Percentiles rank a stretch among this genome's conserved stretches.
Evolutionary conservation across 2,797 vertebrate species (phyloP).

Genomic region (Characodon lateralis): DNA sequence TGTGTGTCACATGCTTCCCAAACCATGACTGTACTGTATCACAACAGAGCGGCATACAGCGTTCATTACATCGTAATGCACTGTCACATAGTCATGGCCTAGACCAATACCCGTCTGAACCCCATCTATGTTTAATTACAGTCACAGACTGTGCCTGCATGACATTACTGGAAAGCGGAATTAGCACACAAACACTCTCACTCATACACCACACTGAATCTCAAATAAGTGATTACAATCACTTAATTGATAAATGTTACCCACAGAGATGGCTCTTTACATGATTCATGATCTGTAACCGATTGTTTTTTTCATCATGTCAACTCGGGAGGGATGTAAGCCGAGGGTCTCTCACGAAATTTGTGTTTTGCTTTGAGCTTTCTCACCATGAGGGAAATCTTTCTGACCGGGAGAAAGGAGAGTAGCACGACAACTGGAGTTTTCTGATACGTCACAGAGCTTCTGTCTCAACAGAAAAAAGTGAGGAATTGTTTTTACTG

Average conservation of each 20-base stretch:
- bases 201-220: slow-evolving; percentile 79
- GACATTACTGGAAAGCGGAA: slow-evolving; percentile 80
- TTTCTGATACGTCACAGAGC: slow-evolving; percentile 61
- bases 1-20: slow-evolving; percentile 73
- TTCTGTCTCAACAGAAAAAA: slow-evolving; percentile 62
- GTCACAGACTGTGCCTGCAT: slow-evolving; percentile 73
- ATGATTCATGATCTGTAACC: slow-evolving; percentile 79
- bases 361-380: slow-evolving; percentile 46
- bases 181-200: slow-evolving; percentile 79
- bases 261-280: slow-evolving; percentile 64
- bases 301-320: slow-evolving; percentile 57
- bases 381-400: slow-evolving; percentile 78
- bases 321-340: slow-evolving; percentile 75
- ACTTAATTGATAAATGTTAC: slow-evolving; percentile 78
- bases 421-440: slow-evolving; percentile 51
- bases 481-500: slow-evolving; percentile 49
- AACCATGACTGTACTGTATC: slow-evolving; percentile 35
- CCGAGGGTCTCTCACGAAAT: slow-evolving; percentile 65
- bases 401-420: slow-evolving; percentile 78
- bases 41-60: slow-evolving; percentile 41
- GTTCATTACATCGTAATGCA: slow-evolving; percentile 59
- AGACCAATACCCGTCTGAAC: slow-evolving; percentile 56
- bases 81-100: slow-evolving; percentile 55
- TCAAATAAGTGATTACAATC: slow-evolving; percentile 78
- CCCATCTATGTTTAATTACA: slow-evolving; percentile 76